Evolutionary conservation across 2,888 invertebrate genomes (phyloP).

Genomic region (Linhomoeus sp.): DNA sequence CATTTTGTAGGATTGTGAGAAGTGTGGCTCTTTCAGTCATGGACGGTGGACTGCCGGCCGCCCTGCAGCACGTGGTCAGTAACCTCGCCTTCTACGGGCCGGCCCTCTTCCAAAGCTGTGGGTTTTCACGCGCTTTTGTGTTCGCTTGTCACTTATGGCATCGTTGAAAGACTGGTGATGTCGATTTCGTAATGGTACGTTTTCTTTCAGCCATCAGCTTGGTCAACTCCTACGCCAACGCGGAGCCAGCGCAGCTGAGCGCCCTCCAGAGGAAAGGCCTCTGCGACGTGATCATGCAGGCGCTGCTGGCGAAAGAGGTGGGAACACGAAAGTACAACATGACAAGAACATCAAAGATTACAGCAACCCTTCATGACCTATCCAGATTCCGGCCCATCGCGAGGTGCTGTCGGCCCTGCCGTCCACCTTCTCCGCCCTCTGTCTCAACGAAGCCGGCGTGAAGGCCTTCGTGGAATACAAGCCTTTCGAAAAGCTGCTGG

Average conservation of each 20-base stretch:
- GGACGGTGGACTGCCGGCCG: conserved; percentile 59
- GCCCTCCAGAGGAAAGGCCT: conserved; percentile 65
- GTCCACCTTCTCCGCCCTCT: conserved; percentile 64
- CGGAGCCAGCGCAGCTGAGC: conserved; percentile 49
- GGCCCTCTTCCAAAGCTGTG: conserved; percentile 43
- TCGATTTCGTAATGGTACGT: too few species aligned
- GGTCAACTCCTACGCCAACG: too few species aligned
- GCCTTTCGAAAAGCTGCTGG: conserved; percentile 61
- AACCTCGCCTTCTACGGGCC: conserved; percentile 75
- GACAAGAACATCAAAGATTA: neutral
- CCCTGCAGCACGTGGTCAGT: conserved; percentile 56
- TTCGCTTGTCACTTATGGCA: conserved; percentile 2
- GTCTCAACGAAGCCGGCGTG: conserved; percentile 57
- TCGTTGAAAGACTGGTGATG: too few species aligned
- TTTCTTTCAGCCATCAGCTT: too few species aligned
- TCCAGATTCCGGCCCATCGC: conserved; percentile 37
- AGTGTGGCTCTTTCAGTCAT: conserved; percentile 39
- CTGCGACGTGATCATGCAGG: conserved; percentile 62
- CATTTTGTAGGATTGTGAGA: too few species aligned
- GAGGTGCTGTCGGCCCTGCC: conserved; percentile 56
- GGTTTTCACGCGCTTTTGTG: conserved; percentile 10
- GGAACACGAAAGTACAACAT: neutral
- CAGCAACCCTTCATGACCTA: neutral
- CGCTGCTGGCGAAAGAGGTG: conserved; percentile 58
- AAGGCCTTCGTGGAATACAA: conserved; percentile 54